Evolutionary conservation across 2,797 vertebrate genomes (phyloP).

Genomic region (Limnodromus scolopaceus): DNA sequence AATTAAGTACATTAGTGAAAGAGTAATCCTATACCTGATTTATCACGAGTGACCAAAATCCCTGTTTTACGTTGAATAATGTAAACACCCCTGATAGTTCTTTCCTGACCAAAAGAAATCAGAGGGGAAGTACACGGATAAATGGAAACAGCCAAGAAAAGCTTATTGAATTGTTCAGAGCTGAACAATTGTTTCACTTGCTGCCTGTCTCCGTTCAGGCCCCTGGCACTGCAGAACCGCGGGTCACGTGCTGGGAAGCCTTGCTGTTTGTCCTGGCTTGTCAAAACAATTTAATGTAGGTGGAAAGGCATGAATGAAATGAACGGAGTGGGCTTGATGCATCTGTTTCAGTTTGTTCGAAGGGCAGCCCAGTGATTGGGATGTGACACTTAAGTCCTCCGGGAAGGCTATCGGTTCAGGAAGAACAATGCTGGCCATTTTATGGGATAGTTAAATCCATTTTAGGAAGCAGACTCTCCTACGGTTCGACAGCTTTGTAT

Average conservation of each 20-base stretch:
- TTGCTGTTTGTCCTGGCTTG: slow-evolving; percentile 73
- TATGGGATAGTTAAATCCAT: neutral
- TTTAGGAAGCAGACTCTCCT: slow-evolving; percentile 5
- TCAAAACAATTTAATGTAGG: slow-evolving; percentile 75
- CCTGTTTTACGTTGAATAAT: neutral
- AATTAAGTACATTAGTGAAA: neutral
- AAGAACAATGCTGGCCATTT: neutral
- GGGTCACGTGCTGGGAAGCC: slow-evolving; percentile 52
- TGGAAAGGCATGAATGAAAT: slow-evolving; percentile 76
- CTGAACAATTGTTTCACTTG: slow-evolving; percentile 56
- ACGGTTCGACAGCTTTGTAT: neutral
- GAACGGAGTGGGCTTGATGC: slow-evolving; percentile 47
- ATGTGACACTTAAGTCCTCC: neutral
- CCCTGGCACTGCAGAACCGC: neutral
- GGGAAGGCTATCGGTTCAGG: slow-evolving; percentile 7
- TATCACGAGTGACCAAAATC: neutral
- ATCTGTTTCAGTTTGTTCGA: slow-evolving; percentile 62
- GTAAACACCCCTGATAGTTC: neutral
- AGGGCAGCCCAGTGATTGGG: slow-evolving; percentile 1
- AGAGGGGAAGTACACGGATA: neutral
- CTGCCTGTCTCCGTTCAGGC: slow-evolving; percentile 20
- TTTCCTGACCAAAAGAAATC: neutral
- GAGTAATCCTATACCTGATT: neutral
- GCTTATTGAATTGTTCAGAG: slow-evolving; percentile 1
- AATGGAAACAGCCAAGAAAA: slow-evolving; percentile 14